Percentiles rank a stretch among this genome's conserved stretches.
Conservation (phyloP, 1,140 invertebrate genomes). For the Neodiprion fabricii region DNA sequence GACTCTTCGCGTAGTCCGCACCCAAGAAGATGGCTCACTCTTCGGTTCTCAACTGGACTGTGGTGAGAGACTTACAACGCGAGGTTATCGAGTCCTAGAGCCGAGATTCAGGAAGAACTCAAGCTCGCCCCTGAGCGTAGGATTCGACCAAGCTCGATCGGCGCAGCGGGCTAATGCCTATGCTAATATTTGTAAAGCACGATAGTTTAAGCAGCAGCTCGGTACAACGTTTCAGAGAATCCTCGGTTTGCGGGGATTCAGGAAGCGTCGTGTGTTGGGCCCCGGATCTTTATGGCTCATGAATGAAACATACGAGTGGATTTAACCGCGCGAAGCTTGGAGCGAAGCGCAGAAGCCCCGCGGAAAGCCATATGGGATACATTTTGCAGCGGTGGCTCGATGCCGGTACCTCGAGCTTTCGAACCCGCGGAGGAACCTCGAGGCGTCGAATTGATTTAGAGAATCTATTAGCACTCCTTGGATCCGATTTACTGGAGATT, state of each 20-base stretch:
- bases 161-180: neutral
- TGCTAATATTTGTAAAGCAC: neutral
- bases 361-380: no score
- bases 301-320: conserved; percentile 1
- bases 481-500: neutral
- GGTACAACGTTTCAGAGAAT: neutral
- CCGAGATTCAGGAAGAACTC: no score
- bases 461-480: neutral
- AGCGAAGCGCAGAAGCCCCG: neutral
- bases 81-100: neutral
- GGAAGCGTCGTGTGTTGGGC: conserved; percentile 1
- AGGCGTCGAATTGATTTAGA: neutral
- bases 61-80: neutral
- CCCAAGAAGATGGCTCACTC: conserved; percentile 6
- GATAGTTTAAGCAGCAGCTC: neutral
- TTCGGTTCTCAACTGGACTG: neutral
- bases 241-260: neutral
- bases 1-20: neutral
- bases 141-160: neutral
- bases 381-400: neutral
- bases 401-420: neutral
- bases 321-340: neutral
- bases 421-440: neutral
- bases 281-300: conserved; percentile 4
- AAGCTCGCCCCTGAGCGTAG: no score